A percentile compares a stretch with the other conserved stretches of the same genome.
Conservation (phyloP, 2,797 vertebrate species). For the Nasua narica region DNA sequence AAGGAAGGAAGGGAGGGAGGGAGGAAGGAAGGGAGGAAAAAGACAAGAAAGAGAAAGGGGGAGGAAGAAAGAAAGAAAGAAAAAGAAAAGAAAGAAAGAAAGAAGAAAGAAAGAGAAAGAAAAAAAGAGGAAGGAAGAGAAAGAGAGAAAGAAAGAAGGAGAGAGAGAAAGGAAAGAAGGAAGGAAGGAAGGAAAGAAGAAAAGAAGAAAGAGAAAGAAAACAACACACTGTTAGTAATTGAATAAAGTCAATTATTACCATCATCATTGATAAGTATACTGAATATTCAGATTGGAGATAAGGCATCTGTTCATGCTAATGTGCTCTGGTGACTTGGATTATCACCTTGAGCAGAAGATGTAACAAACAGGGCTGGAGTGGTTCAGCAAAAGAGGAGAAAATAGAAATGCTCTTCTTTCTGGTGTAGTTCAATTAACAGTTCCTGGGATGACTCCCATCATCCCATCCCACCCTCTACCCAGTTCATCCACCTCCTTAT, state of each 20-base stretch:
- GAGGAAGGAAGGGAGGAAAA: no score
- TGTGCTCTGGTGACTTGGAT: not conserved
- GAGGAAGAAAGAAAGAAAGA: no score
- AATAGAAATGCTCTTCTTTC: not conserved
- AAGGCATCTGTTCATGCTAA: not conserved
- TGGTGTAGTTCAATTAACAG: not conserved
- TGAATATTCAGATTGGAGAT: not conserved
- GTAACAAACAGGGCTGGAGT: not conserved
- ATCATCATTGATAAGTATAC: no score
- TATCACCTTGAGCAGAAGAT: not conserved
- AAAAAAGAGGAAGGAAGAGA: no score
- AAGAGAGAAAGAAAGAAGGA: no score
- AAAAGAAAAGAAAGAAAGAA: no score
- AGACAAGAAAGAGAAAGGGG: no score
- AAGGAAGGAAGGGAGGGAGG: no score
- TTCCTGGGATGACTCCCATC: not conserved
- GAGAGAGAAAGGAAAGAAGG: rapidly evolving
- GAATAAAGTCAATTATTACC: not conserved
- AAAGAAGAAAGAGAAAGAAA: not conserved
- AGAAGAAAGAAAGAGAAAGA: no score
- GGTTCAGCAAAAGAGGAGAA: not conserved
- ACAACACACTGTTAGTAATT: not conserved
- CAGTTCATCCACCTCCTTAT: not conserved
- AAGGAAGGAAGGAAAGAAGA: no score
- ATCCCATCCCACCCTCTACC: not conserved